Conservation (phyloP, 2,888 invertebrate genomes). For the Barypeithes pellucidus region DNA sequence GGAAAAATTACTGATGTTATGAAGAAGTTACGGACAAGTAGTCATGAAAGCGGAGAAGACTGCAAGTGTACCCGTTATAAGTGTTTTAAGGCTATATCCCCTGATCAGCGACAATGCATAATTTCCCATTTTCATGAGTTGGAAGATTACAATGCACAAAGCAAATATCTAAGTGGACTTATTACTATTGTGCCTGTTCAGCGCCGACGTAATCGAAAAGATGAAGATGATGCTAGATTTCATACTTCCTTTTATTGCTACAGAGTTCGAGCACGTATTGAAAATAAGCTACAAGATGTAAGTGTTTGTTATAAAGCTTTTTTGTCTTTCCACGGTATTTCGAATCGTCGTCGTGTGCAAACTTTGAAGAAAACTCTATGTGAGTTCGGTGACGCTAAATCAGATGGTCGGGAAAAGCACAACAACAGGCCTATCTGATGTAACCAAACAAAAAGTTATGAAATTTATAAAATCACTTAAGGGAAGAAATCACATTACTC, state of each 20-base stretch:
- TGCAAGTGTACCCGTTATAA: background rate
- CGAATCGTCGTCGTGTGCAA: constrained; percentile 9
- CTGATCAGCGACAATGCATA: background rate
- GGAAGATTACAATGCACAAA: background rate
- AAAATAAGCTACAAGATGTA: background rate
- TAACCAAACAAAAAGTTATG: background rate
- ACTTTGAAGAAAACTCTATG: background rate
- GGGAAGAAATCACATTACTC: constrained; percentile 3
- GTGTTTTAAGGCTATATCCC: background rate
- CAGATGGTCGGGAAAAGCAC: constrained; percentile 4
- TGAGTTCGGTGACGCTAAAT: background rate
- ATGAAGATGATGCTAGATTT: background rate
- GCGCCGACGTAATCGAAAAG: background rate
- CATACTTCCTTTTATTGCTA: background rate
- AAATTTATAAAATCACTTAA: constrained; percentile 4
- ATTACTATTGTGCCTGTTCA: background rate
- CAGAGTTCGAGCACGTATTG: background rate
- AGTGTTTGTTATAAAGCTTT: background rate
- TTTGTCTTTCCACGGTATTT: background rate
- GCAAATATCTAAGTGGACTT: background rate
- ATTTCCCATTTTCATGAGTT: background rate
- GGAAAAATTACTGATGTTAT: background rate
- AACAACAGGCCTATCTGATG: background rate
- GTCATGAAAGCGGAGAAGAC: background rate
- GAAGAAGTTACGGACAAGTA: background rate